Percentiles rank a stretch among this genome's conserved stretches.
Evolutionary conservation across 2,888 invertebrate species (phyloP).

Genomic region (Xestia c-nigrum): DNA sequence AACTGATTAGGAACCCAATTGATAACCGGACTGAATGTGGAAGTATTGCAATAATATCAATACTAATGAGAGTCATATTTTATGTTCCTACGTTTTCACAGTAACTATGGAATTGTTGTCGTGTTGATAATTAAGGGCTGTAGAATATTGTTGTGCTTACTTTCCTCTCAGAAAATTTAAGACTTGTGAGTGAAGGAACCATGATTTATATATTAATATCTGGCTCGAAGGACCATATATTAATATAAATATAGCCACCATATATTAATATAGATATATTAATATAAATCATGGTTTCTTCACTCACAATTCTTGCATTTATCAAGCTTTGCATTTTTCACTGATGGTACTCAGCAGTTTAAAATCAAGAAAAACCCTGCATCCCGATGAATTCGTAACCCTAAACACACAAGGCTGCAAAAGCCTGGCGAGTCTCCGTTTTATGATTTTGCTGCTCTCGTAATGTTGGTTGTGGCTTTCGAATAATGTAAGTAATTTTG

Average conservation of each 20-base stretch:
- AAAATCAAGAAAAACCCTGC: too few species aligned
- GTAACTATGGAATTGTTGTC: neutral
- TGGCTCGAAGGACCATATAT: too few species aligned
- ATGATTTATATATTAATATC: neutral
- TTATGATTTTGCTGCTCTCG: neutral
- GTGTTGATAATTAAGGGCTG: neutral
- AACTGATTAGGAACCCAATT: slow-evolving; percentile 26
- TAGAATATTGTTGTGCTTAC: neutral
- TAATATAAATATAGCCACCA: too few species aligned
- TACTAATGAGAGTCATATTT: neutral
- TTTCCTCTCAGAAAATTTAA: neutral
- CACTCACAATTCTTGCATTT: too few species aligned
- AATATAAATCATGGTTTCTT: too few species aligned
- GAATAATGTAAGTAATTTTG: neutral
- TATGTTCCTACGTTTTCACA: neutral
- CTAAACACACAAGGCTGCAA: neutral
- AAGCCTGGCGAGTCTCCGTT: neutral
- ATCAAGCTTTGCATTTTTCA: neutral
- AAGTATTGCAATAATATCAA: neutral
- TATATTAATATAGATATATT: too few species aligned
- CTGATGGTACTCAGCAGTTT: too few species aligned
- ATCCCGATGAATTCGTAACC: neutral
- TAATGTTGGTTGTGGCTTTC: neutral
- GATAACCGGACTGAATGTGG: slow-evolving; percentile 20
- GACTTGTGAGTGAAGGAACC: neutral